These are phyloP conservation scores for Gymnoscelis rufifasciata DNA, from an alignment of 2,888 invertebrate genomes.

Conservation along the genomic window DNA sequence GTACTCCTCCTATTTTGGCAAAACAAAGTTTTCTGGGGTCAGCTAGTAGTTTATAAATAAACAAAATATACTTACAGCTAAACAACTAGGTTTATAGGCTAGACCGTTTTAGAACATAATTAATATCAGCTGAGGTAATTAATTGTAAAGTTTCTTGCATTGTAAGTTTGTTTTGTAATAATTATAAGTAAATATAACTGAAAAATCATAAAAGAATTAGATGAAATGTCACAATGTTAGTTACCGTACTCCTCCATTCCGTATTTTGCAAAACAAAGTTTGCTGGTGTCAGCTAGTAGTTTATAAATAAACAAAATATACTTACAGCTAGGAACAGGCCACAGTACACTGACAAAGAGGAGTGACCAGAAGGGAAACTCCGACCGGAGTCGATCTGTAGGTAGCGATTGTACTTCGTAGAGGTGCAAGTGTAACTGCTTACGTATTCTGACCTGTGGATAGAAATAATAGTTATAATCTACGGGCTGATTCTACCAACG, in stretches of 20 bases:
- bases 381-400: slow-evolving; percentile 81
- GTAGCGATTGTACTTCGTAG: slow-evolving; percentile 74
- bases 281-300: no score
- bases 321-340: slow-evolving; percentile 82
- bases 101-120: slow-evolving; percentile 22
- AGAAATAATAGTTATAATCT: not conserved
- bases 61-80: slow-evolving; percentile 66
- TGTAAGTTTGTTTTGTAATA: no score
- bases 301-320: slow-evolving; percentile 25
- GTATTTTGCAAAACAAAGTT: no score
- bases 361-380: slow-evolving; percentile 88
- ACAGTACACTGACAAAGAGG: slow-evolving; percentile 83
- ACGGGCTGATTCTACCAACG: no score
- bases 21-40: no score
- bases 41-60: no score
- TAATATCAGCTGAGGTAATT: slow-evolving; percentile 6
- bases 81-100: slow-evolving; percentile 25
- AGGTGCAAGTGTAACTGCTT: slow-evolving; percentile 82
- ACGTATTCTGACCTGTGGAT: slow-evolving; percentile 77
- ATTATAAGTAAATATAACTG: no score
- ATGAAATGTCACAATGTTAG: no score
- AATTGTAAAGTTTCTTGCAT: not conserved
- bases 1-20: no score
- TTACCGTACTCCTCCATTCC: no score
- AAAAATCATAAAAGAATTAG: no score